Evolutionary conservation across 2,113 vertebrate species (phyloP).

Genomic region (Callithrix jacchus): DNA sequence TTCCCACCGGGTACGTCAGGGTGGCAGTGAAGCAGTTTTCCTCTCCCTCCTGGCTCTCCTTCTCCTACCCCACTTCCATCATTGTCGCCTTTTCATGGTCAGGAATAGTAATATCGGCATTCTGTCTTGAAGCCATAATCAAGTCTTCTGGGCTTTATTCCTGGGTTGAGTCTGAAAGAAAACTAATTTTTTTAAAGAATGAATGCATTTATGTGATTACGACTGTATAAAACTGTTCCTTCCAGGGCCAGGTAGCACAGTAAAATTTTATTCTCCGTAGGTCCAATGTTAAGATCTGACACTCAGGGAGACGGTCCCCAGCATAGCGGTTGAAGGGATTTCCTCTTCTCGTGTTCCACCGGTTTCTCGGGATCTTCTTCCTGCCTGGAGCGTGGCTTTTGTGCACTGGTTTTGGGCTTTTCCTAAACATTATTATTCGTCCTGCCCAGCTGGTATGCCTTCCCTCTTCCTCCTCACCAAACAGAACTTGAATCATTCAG

Average conservation of each 20-base stretch:
- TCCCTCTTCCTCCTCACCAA: not conserved
- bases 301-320: not conserved
- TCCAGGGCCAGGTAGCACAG: not conserved
- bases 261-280: not conserved
- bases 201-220: not conserved
- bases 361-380: not conserved
- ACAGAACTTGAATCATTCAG: not conserved
- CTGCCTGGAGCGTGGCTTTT: too few species aligned
- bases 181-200: not conserved
- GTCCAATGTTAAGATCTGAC: rapidly evolving
- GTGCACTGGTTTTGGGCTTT: not conserved
- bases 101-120: not conserved
- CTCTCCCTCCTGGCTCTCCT: not conserved
- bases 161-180: not conserved
- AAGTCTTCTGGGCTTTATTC: not conserved
- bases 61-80: too few species aligned
- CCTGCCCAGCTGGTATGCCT: not conserved
- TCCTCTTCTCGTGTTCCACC: too few species aligned
- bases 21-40: rapidly evolving
- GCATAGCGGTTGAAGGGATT: rapidly evolving
- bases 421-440: not conserved
- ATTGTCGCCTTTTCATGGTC: not conserved
- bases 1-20: not conserved
- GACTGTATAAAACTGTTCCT: not conserved
- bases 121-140: not conserved